Conservation (phyloP, 2,797 vertebrate species). For the Oreochromis grahami region DNA sequence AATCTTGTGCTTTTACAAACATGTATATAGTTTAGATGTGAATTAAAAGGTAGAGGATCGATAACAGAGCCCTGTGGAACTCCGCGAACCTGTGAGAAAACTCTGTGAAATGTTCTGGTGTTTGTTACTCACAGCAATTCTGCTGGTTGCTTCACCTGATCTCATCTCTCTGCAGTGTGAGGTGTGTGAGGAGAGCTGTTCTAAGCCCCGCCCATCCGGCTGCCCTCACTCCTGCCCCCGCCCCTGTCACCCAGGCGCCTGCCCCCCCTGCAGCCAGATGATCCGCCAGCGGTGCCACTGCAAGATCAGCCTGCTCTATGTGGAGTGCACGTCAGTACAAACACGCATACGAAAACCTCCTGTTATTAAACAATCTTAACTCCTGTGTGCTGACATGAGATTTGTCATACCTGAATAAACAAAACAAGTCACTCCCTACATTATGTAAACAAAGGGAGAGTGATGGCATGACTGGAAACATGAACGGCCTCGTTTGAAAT, state of each 20-base stretch:
- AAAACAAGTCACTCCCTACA: not conserved
- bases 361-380: not conserved
- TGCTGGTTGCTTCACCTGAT: not conserved
- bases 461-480: not conserved
- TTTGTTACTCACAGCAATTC: rapidly evolving
- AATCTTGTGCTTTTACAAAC: rapidly evolving
- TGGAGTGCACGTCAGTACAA: constrained; percentile 62
- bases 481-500: not conserved
- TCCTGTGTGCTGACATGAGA: not conserved
- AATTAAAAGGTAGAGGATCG: rapidly evolving
- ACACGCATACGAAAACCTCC: not conserved
- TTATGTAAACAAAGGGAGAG: not conserved
- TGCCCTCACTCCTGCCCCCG: constrained; percentile 82
- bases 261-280: constrained; percentile 84
- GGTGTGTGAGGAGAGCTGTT: constrained; percentile 81
- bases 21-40: not conserved
- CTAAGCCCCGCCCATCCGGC: constrained; percentile 75
- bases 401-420: not conserved
- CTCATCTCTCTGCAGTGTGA: constrained; percentile 36
- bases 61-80: not conserved
- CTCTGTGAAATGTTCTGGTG: rapidly evolving
- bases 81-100: rapidly evolving
- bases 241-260: constrained; percentile 82
- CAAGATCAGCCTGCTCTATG: constrained; percentile 75
- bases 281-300: constrained; percentile 88